Base-by-base conservation (phyloP, 2,888 invertebrate genomes). In the Pyrochroa serraticornis region DNA sequence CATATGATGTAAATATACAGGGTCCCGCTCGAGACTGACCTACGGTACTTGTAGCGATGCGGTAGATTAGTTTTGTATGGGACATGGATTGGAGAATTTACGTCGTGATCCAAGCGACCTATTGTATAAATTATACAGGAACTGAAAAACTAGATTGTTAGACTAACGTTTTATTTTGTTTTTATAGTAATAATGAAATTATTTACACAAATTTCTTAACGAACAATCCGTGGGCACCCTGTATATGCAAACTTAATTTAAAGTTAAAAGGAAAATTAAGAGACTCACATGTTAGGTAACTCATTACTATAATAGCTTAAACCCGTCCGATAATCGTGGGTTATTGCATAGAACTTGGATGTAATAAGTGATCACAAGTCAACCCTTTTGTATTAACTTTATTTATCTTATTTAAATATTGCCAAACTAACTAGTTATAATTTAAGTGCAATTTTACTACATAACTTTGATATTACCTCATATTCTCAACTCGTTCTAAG, bases 371-470 rank as follows among this genome's bases (percentile, higher is more conserved):
- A 35, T 50, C 41, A 46, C 51, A 46, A 60, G 57, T 57, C 57
- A 57, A 38, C 41, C 35, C 52, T 55, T 52, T 59, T 59, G 48
- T 63, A 60, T 58, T 58, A 56, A 49, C 33, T 62, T 58, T 59
- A 60, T 60, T 63, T 63, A 58, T 60, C 54, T 58, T 53, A 59
- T 63, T 58, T 57, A 60, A 58, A 65, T 73, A 73, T 76, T 77
- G 76, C 76, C 76, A 78, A 78, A 77, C 75, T 75, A 74, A 75
- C 71, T 72, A 71, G 64, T 68, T 71, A 54, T 66, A 64, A 58
- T 67, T 70, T 75, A 76, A 78, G 77, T 77, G 77, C 77, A 77
- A 77, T 77, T 73, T 74, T 75, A 72, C 71, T 68, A 69, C 72
- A 65, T 64, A 70, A 69, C 63, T 69, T 72, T 73, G 66, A 72